These are phyloP conservation scores for Pammene fasciana DNA, from an alignment of 2,888 invertebrate species.

Conservation along the genomic window DNA sequence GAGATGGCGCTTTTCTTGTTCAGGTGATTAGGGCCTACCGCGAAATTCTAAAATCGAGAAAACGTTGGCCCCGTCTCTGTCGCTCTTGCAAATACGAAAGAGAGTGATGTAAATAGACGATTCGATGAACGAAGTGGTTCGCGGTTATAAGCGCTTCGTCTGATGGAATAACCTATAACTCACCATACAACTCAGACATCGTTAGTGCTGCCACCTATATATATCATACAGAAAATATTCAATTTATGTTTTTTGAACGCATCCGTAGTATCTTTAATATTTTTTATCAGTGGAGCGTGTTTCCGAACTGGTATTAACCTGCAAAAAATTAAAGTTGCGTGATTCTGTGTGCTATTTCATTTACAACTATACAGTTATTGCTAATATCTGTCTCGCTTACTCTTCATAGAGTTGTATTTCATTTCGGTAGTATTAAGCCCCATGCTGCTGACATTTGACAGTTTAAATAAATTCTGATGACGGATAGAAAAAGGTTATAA, in stretches of 20 bases:
- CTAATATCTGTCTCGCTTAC: background rate
- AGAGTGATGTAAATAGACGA: no score
- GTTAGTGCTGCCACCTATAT: no score
- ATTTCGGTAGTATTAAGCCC: slow-evolving; percentile 46
- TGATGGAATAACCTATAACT: no score
- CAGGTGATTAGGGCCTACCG: no score
- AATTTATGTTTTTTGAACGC: slow-evolving; percentile 20
- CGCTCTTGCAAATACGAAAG: no score
- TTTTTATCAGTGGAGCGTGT: slow-evolving; percentile 10
- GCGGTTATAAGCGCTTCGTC: no score
- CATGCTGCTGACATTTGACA: slow-evolving; percentile 79
- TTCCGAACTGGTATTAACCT: slow-evolving; percentile 7
- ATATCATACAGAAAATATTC: background rate
- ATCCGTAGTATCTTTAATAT: background rate
- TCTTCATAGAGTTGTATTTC: background rate
- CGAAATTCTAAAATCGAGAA: no score
- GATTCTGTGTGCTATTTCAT: background rate
- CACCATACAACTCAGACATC: background rate
- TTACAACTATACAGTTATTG: background rate
- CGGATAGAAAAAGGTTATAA: slow-evolving; percentile 82
- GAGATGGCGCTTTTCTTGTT: no score
- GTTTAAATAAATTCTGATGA: slow-evolving; percentile 82
- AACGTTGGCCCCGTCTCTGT: no score
- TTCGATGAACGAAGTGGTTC: no score
- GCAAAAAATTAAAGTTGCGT: background rate